phyloP scores from a whole-genome alignment of 1,140 invertebrate genomes.

The Probaryconus sp. region DNA sequence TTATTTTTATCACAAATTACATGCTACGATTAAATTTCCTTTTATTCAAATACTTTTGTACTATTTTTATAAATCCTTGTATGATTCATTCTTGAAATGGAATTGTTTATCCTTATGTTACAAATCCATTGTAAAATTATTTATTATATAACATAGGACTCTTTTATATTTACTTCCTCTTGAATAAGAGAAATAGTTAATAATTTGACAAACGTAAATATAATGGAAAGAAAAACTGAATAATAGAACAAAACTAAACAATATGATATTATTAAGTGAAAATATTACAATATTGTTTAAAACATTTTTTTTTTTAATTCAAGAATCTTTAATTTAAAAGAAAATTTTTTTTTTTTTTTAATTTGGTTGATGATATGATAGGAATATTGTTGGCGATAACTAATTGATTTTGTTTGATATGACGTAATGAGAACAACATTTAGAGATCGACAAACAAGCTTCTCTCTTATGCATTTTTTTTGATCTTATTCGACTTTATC shows the following conservation, averaged over 20 bases:
- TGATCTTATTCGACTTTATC: conserved; percentile 20
- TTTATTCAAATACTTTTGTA: conserved; percentile 15
- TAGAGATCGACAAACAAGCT: conserved; percentile 28
- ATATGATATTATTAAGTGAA: no score
- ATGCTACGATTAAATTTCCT: no score
- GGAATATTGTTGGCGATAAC: conserved; percentile 19
- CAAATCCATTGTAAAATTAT: conserved; percentile 17
- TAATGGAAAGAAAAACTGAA: neutral
- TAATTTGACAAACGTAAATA: neutral
- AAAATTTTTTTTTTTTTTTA: no score
- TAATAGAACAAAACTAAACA: no score
- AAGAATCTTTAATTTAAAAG: no score
- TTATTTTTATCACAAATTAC: no score
- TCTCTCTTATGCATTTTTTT: conserved; percentile 22
- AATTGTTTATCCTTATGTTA: conserved; percentile 20
- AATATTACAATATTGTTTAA: no score
- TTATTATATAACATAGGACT: conserved; percentile 25
- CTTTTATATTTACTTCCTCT: conserved; percentile 36
- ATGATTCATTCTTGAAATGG: conserved; percentile 23
- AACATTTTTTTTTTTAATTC: no score
- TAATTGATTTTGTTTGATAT: conserved; percentile 9
- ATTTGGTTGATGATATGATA: neutral
- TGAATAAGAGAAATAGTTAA: conserved; percentile 10
- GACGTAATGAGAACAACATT: conserved; percentile 20
- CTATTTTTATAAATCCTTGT: conserved; percentile 30